These are phyloP conservation scores for Biston betularia DNA, from an alignment of 2,888 invertebrate species.

Conservation along the genomic window DNA sequence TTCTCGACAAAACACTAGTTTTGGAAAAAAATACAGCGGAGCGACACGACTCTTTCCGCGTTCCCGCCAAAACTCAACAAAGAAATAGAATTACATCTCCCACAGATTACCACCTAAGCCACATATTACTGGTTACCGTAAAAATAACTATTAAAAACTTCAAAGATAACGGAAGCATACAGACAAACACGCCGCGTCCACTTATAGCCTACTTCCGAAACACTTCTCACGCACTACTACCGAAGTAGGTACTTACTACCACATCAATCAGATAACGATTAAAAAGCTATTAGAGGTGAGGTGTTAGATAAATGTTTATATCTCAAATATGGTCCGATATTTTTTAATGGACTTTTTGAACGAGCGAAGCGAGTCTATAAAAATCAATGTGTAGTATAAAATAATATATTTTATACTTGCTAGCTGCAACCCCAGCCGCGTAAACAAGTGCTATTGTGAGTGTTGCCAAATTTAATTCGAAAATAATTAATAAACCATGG, in stretches of 20 bases:
- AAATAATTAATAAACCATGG: no score
- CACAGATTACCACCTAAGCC: not conserved
- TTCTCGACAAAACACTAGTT: no score
- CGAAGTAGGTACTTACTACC: slow-evolving; percentile 1
- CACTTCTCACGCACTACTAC: not conserved
- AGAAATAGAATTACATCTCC: no score
- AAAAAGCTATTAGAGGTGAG: slow-evolving; percentile 9
- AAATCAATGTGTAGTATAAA: no score
- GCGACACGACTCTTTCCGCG: no score
- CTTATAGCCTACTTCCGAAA: slow-evolving; percentile 2
- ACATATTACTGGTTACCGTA: slow-evolving; percentile 4
- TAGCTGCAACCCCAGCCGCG: not conserved
- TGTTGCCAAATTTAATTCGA: no score
- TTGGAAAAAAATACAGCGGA: no score
- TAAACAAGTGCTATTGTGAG: not conserved
- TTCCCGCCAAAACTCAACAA: no score
- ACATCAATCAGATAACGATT: slow-evolving; percentile 5
- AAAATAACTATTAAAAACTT: slow-evolving; percentile 6
- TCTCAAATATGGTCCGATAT: not conserved
- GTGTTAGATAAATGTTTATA: slow-evolving; percentile 1
- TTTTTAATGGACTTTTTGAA: not conserved
- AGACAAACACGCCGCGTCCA: not conserved
- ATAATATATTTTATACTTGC: no score
- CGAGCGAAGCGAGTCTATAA: not conserved
- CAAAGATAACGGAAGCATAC: slow-evolving; percentile 16